Conservation (phyloP, 2,888 invertebrate species). For the Aromia moschata region DNA sequence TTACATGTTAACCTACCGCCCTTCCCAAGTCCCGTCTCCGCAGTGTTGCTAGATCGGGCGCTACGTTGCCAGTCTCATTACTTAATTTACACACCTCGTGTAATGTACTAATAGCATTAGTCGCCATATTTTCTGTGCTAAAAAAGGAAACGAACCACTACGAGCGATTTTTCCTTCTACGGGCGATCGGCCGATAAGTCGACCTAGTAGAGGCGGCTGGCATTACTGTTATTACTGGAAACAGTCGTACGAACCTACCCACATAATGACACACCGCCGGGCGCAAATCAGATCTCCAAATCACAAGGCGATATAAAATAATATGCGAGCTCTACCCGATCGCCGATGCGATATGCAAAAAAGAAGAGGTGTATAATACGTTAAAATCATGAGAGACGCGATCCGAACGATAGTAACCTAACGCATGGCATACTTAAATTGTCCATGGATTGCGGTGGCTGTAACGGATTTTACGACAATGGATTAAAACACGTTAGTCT, state of each 20-base stretch:
- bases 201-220: background rate
- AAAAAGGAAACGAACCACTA: too few relatives aligned
- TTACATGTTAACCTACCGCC: too few relatives aligned
- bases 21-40: too few relatives aligned
- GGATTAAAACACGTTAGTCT: too few relatives aligned
- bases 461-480: too few relatives aligned
- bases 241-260: background rate
- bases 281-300: conserved; percentile 1
- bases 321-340: conserved; percentile 13
- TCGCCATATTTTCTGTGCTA: too few relatives aligned
- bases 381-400: conserved; percentile 31
- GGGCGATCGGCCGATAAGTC: background rate
- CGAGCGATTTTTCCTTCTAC: too few relatives aligned
- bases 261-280: background rate
- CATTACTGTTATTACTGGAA: background rate
- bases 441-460: too few relatives aligned
- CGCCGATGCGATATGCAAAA: conserved; percentile 28
- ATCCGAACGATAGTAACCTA: conserved; percentile 31
- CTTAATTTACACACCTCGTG: too few relatives aligned
- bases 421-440: conserved; percentile 32
- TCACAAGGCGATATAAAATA: conserved; percentile 13
- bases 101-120: too few relatives aligned
- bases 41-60: too few relatives aligned
- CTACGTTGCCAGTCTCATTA: too few relatives aligned
- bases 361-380: conserved; percentile 23